These are phyloP conservation scores for Cataglyphis hispanica DNA, from an alignment of 1,140 invertebrate genomes.

Conservation along the genomic window DNA sequence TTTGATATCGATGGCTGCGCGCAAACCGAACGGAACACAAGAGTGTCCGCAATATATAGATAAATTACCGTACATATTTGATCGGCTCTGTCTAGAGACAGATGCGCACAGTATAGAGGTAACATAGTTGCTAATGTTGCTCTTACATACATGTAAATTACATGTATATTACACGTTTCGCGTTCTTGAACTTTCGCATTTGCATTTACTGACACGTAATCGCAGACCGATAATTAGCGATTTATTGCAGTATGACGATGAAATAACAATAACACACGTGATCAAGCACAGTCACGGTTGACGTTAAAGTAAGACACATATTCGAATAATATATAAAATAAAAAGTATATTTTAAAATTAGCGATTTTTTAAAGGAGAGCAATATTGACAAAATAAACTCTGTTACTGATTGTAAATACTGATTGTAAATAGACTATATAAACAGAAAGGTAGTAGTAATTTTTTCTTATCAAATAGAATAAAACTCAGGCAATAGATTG, in stretches of 20 bases:
- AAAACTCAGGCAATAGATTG: not conserved
- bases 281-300: not conserved
- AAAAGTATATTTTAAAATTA: too few species aligned
- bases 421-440: too few species aligned
- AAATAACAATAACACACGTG: not conserved
- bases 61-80: constrained; percentile 51
- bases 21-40: not conserved
- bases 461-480: not conserved
- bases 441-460: too few species aligned
- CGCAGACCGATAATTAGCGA: not conserved
- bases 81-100: constrained; percentile 18
- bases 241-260: not conserved
- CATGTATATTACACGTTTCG: not conserved
- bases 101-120: too few species aligned
- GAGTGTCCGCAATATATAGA: constrained; percentile 9
- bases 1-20: not conserved
- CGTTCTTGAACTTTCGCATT: constrained; percentile 41
- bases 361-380: too few species aligned
- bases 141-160: not conserved
- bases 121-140: not conserved
- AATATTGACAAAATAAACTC: too few species aligned
- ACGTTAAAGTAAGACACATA: not conserved
- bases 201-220: not conserved
- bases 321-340: too few species aligned
- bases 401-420: too few species aligned